Percentiles rank a stretch among this genome's conserved stretches.
Conservation (phyloP, 2,113 vertebrate genomes). For the Sula dactylatra region DNA sequence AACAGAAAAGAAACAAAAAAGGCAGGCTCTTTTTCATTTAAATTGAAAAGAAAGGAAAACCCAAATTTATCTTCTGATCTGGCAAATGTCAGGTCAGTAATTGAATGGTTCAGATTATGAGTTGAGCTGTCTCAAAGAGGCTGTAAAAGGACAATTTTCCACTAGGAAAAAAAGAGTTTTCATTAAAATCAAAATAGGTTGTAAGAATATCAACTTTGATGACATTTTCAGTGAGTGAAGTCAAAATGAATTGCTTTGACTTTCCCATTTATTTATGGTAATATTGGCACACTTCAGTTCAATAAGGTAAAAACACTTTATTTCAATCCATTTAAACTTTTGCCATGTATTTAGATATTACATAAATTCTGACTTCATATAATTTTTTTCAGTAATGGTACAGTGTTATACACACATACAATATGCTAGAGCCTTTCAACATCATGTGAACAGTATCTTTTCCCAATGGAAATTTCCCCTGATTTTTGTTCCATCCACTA, state of each 20-base stretch:
- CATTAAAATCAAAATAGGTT: constrained; percentile 42
- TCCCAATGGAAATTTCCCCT: background rate
- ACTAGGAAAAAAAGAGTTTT: constrained; percentile 17
- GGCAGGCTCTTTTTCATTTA: background rate
- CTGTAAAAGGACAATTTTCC: constrained; percentile 39
- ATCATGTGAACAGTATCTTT: background rate
- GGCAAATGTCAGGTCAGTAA: constrained; percentile 52
- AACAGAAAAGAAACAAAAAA: background rate
- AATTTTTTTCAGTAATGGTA: background rate
- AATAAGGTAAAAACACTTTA: constrained; percentile 2
- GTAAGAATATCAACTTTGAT: constrained; percentile 23
- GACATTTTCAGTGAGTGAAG: constrained; percentile 26
- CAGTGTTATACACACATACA: background rate
- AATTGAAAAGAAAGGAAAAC: background rate
- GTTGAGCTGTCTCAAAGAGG: background rate
- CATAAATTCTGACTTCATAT: background rate
- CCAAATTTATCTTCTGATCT: constrained; percentile 11
- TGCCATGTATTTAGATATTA: background rate
- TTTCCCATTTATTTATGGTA: constrained; percentile 36
- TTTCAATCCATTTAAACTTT: constrained; percentile 28
- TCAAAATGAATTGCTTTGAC: constrained; percentile 6
- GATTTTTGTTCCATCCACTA: background rate
- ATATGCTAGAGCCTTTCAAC: background rate
- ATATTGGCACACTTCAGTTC: background rate
- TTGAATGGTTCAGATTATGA: constrained; percentile 38